Evolutionary conservation across 2,113 vertebrate genomes (phyloP).

Genomic region (Cinclus cinclus): DNA sequence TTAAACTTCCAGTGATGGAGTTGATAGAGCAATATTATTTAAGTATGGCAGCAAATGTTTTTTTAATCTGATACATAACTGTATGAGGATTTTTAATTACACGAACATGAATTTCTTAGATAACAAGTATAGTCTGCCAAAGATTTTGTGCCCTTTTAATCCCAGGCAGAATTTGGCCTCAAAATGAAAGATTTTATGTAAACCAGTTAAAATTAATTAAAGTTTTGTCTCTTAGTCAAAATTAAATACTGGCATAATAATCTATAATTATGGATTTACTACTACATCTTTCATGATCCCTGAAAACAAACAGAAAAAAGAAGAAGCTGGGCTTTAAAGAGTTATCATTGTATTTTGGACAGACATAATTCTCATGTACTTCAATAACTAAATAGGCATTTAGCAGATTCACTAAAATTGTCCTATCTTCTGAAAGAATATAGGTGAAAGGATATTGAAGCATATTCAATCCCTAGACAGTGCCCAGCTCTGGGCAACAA

Average conservation of each 20-base stretch:
- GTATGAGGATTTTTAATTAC: background rate
- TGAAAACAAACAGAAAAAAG: background rate
- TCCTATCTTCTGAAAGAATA: background rate
- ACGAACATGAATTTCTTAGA: background rate
- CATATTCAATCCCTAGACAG: background rate
- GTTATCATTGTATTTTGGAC: background rate
- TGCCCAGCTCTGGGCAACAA: background rate
- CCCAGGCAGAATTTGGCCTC: background rate
- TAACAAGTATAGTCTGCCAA: background rate
- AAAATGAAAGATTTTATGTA: background rate
- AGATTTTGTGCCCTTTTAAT: background rate
- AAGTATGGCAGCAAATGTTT: background rate
- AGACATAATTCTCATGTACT: background rate
- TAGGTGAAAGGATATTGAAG: background rate
- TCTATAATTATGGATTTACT: background rate
- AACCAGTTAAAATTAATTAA: background rate
- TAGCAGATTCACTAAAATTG: background rate
- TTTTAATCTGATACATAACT: background rate
- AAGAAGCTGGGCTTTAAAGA: background rate
- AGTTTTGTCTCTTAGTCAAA: background rate
- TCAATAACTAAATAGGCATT: fast-evolving
- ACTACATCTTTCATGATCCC: background rate
- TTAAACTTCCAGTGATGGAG: background rate
- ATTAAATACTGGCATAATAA: background rate
- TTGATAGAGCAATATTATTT: background rate